Conservation (phyloP, 2,797 vertebrate genomes). For the Microctenopoma lineatum region DNA sequence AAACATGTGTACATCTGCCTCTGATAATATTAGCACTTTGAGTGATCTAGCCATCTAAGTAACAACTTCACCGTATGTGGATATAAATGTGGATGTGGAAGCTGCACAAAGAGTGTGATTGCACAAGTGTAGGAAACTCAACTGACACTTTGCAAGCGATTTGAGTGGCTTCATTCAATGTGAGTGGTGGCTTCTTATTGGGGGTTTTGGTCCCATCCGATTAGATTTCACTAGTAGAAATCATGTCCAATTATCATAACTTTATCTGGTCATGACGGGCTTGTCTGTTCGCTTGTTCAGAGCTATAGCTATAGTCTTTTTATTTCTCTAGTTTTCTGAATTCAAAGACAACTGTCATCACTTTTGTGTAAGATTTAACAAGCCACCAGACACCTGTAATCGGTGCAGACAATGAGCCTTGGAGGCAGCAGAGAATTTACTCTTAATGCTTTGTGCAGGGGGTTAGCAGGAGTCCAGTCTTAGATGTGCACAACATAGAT, state of each 20-base stretch:
- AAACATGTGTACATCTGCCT: constrained; percentile 74
- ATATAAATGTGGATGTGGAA: background rate
- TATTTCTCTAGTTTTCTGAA: background rate
- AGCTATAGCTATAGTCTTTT: background rate
- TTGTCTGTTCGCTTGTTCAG: background rate
- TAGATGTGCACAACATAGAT: no score
- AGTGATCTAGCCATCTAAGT: constrained; percentile 45
- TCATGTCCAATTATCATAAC: constrained; percentile 4
- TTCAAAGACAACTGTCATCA: background rate
- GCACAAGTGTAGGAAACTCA: background rate
- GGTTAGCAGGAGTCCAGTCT: no score
- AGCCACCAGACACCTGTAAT: no score
- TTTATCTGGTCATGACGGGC: background rate
- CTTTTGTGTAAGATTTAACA: background rate
- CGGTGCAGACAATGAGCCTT: no score
- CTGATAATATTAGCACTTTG: constrained; percentile 76
- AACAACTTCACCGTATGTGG: constrained; percentile 6
- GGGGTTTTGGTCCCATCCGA: background rate
- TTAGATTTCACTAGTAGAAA: constrained; percentile 1
- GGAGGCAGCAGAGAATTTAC: no score
- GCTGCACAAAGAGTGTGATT: background rate
- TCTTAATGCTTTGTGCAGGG: no score
- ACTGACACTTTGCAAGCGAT: background rate
- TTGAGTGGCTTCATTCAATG: background rate
- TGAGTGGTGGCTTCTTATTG: background rate